A percentile compares a stretch with the other conserved stretches of the same genome.
phyloP scores from a whole-genome alignment of 2,113 vertebrate genomes.

The Vimba vimba region DNA sequence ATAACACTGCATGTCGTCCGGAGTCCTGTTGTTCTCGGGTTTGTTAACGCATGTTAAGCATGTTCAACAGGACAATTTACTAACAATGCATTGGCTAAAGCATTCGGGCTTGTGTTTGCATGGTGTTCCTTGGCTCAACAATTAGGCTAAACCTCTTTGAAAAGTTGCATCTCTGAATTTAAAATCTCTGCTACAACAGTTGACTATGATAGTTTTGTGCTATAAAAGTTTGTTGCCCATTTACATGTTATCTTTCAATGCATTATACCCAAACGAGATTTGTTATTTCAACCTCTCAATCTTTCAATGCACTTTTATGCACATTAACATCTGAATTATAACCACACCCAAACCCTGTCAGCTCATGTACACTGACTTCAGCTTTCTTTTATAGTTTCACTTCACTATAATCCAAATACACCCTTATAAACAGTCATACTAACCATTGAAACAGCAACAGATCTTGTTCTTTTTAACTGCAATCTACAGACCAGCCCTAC shows the following conservation, averaged over 20 bases:
- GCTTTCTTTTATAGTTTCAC: conserved; percentile 9
- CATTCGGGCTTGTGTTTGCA: background rate
- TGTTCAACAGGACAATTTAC: background rate
- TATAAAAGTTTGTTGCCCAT: background rate
- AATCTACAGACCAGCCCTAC: background rate
- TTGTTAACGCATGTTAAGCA: background rate
- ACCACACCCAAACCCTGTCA: conserved; percentile 11
- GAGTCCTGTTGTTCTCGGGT: background rate
- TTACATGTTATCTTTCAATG: background rate
- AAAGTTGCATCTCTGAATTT: background rate
- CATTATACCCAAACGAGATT: background rate
- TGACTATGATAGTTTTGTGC: background rate
- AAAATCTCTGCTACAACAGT: background rate
- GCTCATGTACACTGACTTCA: background rate
- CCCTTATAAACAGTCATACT: background rate
- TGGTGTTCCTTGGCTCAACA: background rate
- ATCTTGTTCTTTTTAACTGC: background rate
- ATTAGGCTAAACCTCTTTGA: background rate
- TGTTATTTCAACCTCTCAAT: background rate
- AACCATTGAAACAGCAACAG: background rate
- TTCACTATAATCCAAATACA: conserved; percentile 7
- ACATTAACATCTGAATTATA: conserved; percentile 4
- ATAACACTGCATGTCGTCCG: no score
- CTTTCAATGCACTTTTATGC: background rate
- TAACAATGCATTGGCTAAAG: background rate